These are phyloP conservation scores for Caenorhabditis zanzibari DNA, from an alignment of 2,888 invertebrate genomes.

Conservation along the genomic window DNA sequence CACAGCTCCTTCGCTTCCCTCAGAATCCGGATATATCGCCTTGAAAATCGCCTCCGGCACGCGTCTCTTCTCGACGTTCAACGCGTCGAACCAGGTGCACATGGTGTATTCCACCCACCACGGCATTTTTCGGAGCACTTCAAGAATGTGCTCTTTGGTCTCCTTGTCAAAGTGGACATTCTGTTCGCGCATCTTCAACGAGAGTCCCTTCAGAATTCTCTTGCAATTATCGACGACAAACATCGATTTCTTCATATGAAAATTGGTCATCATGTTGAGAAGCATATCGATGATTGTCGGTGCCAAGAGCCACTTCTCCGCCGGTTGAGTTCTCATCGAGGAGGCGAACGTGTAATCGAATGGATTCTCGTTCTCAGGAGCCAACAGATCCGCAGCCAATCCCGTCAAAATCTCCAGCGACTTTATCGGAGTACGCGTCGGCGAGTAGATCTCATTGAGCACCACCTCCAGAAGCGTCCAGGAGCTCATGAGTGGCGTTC, in stretches of 20 bases:
- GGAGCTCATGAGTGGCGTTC: background rate
- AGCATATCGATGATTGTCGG: conserved; percentile 32
- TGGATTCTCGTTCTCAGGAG: background rate
- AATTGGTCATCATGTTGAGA: background rate
- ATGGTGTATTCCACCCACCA: conserved; percentile 34
- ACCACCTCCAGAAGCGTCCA: conserved; percentile 17
- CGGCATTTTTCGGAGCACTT: background rate
- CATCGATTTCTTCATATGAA: background rate
- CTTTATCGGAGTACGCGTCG: conserved; percentile 21
- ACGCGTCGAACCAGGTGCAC: conserved; percentile 21
- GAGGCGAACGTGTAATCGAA: conserved; percentile 8
- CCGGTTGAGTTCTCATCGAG: conserved; percentile 14
- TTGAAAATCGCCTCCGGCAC: conserved; percentile 25
- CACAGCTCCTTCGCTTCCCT: background rate
- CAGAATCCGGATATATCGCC: background rate
- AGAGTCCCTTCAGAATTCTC: conserved; percentile 2
- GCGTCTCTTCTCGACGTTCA: conserved; percentile 8
- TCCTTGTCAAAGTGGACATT: conserved; percentile 29
- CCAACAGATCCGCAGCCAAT: conserved; percentile 11
- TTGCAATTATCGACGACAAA: background rate
- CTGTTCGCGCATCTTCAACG: conserved; percentile 2
- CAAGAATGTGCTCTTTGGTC: background rate
- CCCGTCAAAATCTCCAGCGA: conserved; percentile 23
- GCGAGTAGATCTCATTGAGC: conserved; percentile 27
- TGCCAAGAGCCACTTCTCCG: background rate